Evolutionary conservation across 2,113 vertebrate species (phyloP), one percentile per base, ranked within the genome.

Genomic region (Heteronetta atricapilla): DNA sequence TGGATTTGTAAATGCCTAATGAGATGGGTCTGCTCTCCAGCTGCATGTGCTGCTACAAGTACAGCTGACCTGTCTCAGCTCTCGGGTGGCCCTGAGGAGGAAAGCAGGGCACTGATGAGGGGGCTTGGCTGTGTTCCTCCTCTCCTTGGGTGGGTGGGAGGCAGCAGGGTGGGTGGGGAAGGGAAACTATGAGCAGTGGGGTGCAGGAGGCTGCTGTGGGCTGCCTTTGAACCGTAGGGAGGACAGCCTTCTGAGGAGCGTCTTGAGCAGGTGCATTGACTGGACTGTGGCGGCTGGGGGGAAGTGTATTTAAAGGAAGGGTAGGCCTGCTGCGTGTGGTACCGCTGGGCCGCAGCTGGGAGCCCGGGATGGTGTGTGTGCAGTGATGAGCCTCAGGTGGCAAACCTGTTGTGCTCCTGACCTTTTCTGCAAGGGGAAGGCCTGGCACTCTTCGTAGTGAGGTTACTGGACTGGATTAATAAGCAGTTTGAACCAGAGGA

Each of bases 311-410:
- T 28, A 31, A 16, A 33, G 67, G 50, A 31, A 62, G 59, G 53
- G 29, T 13, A 48, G 42, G 33, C 34, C 18, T 22, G 10, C 1
- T 3, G 0, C 26, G 34, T 6, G 29, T 2, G 5, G 25, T 10
- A 2, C 38, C 31, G 55, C 2, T 1, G 7, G n/a, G 36, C 38
- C 62, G 46, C 11, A 20, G 31, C 20, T 50, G 34, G 19, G 74
- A 82, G 58, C 33, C 8, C 4, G 0, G 55, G 20, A 1, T 1
- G 14, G 16, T 28, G 62, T 5, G 34, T 3, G 0, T 0, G 0
- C n/a, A 10, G 13, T 28, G 60, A 12, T 15, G 58, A 38, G 25
- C 18, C 48, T 53, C 48, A 42, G n/a, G 28, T 6, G 16, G 25
- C 11, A 60, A 87, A 92, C 3, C 2, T 15, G 2, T n/a, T 50